Percentiles rank a stretch among this genome's conserved stretches.
phyloP scores from a whole-genome alignment of 2,113 vertebrate genomes.

The Chionis minor region DNA sequence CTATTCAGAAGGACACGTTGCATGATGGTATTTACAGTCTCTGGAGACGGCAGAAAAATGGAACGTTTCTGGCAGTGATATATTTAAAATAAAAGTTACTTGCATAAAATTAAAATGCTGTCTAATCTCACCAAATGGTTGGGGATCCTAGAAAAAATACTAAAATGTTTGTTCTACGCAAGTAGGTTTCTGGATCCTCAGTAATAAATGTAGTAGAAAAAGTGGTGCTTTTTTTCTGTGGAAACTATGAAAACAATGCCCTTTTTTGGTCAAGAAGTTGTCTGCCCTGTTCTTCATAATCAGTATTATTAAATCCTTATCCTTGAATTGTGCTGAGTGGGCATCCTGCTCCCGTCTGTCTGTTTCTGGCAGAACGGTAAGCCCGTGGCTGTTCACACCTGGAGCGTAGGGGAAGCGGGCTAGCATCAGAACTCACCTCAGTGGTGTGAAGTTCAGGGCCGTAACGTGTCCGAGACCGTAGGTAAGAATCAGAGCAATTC shows the following conservation, averaged over 20 bases:
- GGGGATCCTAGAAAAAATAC: neutral
- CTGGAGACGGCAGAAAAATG: neutral
- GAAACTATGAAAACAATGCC: neutral
- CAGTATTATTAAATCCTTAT: neutral
- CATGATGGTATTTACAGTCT: neutral
- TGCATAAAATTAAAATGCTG: neutral
- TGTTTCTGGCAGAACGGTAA: neutral
- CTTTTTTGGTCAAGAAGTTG: neutral
- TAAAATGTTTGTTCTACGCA: neutral
- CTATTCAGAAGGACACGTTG: neutral
- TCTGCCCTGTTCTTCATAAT: neutral
- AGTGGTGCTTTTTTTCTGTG: neutral
- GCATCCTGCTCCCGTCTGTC: neutral
- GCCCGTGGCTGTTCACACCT: rapidly evolving
- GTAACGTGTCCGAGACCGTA: conserved; percentile 72
- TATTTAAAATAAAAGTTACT: neutral
- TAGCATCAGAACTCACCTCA: conserved; percentile 68
- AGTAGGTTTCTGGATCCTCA: neutral
- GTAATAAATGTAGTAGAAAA: neutral
- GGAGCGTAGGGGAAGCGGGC: neutral
- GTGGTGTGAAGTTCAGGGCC: conserved; percentile 73
- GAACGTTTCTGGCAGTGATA: neutral
- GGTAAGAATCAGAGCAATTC: conserved; percentile 73
- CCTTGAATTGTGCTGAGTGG: neutral
- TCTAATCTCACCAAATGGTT: neutral